Evolutionary conservation across 2,113 vertebrate genomes (phyloP), one percentile per base, ranked within the genome.

Genomic region (Oncorhynchus clarkii): DNA sequence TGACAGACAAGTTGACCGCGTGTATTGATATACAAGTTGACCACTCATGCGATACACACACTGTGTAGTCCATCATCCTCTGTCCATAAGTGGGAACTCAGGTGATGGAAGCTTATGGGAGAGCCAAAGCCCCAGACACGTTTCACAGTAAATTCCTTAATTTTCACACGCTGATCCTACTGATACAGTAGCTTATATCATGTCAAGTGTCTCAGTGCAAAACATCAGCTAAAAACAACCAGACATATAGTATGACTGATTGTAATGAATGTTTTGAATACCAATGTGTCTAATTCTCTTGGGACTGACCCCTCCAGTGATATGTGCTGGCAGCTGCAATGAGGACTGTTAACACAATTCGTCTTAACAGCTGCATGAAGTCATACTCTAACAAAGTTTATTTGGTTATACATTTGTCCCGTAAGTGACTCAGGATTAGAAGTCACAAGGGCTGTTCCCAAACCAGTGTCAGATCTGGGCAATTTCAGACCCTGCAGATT

Each of bases 341-440:
- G 67, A 20, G 5, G 67, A 9, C 29, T 68, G 31, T 5, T 3
- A 39, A 39, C 67, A 45, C 2, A 34, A 20, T 6, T 20, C 39
- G 9, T 4, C 29, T 68, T 39, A 39, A 34, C 67, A 68, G 29
- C 31, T 68, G 67, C 29, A 29, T 31, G 24, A 67, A 27, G 20
- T 67, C 27, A 67, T 27, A 67, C 14, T 29, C 27, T 67, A 67
- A 67, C 65, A 67, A 67, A 29, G 65, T 67, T 67, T 20, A 67
- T 67, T 67, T 67, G 65, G 65, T 67, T 67, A 31, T 29, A 65
- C 22, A 67, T 67, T 24, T 67, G 26, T 27, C 12, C 27, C 27
- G 26, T 67, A 67, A 67, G 65, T 67, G 65, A 67, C 27, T 67
- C 65, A 67, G 65, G 27, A 67, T 27, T 27, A 16, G 62, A 27